Percentiles rank a stretch among this genome's conserved stretches.
Conservation (phyloP, 2,797 vertebrate genomes). For the Oreochromis grahami region DNA sequence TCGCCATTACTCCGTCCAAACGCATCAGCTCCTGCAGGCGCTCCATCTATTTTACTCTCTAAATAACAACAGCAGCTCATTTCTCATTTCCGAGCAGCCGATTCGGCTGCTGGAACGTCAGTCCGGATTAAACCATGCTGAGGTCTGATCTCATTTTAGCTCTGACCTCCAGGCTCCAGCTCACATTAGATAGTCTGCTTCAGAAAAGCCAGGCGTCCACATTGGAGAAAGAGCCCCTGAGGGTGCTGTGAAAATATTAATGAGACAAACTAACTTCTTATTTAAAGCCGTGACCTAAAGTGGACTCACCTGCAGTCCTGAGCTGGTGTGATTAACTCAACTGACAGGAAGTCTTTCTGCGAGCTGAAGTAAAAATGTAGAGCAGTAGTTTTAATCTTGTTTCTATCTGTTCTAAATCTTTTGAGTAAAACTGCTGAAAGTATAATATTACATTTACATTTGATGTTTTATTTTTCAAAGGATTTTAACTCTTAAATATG, state of each 20-base stretch:
- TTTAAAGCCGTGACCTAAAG: conserved; percentile 4
- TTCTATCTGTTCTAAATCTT: background rate
- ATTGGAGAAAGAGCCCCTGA: background rate
- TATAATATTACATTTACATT: background rate
- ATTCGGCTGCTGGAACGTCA: conserved; percentile 37
- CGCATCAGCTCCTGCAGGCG: conserved; percentile 31
- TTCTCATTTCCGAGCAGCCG: conserved; percentile 29
- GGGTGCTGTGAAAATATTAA: conserved; percentile 9
- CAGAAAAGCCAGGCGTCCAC: background rate
- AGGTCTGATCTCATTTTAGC: conserved; percentile 41
- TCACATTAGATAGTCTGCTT: conserved; percentile 15
- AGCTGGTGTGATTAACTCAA: background rate
- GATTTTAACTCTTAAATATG: background rate
- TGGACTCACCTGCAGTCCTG: conserved; percentile 9
- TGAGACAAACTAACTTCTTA: conserved; percentile 29
- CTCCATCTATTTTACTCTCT: background rate
- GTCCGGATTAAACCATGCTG: conserved; percentile 37
- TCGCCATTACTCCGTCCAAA: background rate
- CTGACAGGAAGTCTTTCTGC: background rate
- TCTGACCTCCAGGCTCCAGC: conserved; percentile 32
- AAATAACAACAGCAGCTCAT: conserved; percentile 32
- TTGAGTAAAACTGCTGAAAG: background rate
- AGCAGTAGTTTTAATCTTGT: background rate
- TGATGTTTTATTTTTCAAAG: background rate
- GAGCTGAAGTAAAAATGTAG: background rate